Evolutionary conservation across 2,797 vertebrate species (phyloP).

Genomic region (Muscicapa striata): DNA sequence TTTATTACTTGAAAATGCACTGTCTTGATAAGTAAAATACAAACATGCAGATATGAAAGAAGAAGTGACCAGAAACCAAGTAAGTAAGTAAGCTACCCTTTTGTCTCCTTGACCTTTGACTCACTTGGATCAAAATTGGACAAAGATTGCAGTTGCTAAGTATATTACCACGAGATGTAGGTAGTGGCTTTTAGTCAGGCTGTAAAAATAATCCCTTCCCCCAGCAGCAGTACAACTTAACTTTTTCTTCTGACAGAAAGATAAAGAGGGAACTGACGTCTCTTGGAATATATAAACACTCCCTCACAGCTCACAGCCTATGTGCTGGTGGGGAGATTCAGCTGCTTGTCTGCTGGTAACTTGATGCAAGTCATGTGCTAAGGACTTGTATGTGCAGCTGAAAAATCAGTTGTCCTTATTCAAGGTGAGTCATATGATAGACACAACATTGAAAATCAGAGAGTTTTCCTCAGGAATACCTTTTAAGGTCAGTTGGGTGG

Average conservation of each 20-base stretch:
- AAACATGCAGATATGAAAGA: neutral
- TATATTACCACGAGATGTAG: constrained; percentile 64
- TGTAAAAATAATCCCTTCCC: constrained; percentile 67
- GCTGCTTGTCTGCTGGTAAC: constrained; percentile 34
- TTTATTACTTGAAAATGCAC: neutral
- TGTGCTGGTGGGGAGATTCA: constrained; percentile 42
- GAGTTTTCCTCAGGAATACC: neutral
- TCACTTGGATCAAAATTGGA: constrained; percentile 67
- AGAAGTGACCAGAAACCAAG: neutral
- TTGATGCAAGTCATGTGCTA: constrained; percentile 49
- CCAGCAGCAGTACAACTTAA: neutral
- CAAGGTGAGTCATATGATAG: constrained; percentile 67
- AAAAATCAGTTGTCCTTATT: constrained; percentile 28
- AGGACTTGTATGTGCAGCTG: constrained; percentile 26
- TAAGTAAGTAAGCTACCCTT: constrained; percentile 30
- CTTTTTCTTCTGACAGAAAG: constrained; percentile 59
- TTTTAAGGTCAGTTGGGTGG: neutral
- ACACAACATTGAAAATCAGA: neutral
- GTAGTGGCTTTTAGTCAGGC: constrained; percentile 62
- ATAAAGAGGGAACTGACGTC: constrained; percentile 60
- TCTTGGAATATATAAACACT: constrained; percentile 70
- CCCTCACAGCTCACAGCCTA: constrained; percentile 14
- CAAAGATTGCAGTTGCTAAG: constrained; percentile 32
- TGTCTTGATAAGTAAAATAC: neutral
- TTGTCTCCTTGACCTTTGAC: constrained; percentile 71